A percentile compares a stretch with the other conserved stretches of the same genome.
These are phyloP conservation scores for Aporrectodea caliginosa DNA, from an alignment of 1,140 invertebrate genomes.

Conservation along the genomic window DNA sequence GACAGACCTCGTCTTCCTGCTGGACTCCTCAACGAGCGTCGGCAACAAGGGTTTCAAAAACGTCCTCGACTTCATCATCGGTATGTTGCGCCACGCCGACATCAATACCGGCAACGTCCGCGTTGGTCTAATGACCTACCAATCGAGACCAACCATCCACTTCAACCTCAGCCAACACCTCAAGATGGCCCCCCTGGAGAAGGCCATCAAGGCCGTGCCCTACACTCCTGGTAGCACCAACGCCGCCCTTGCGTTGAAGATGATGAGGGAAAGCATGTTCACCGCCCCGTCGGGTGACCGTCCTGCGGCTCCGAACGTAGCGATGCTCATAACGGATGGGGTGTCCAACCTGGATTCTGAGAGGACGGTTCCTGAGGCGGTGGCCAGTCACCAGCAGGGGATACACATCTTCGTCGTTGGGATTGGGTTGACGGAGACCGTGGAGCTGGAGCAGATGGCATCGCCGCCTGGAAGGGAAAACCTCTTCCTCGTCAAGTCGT, in stretches of 20 bases:
- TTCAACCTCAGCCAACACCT: conserved; percentile 21
- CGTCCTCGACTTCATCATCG: conserved; percentile 16
- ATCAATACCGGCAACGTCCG: conserved; percentile 21
- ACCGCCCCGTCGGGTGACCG: conserved; percentile 16
- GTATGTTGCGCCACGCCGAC: conserved; percentile 12
- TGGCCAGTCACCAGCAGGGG: not conserved
- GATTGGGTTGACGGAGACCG: not conserved
- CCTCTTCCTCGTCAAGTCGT: conserved; percentile 19
- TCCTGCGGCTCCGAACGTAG: conserved; percentile 25
- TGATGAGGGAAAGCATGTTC: conserved; percentile 21
- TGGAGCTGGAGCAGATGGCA: conserved; percentile 21
- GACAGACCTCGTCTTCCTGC: conserved; percentile 6
- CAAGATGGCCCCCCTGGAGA: conserved; percentile 8
- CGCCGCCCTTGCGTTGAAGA: conserved; percentile 18
- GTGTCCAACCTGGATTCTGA: conserved; percentile 27
- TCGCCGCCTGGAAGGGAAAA: conserved; percentile 10
- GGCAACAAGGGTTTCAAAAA: not conserved
- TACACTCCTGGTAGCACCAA: conserved; percentile 17
- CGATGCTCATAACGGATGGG: conserved; percentile 24
- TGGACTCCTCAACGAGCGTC: not conserved
- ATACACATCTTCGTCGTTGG: conserved; percentile 27
- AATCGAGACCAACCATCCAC: not conserved
- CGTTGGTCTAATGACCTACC: conserved; percentile 21
- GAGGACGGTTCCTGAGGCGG: conserved; percentile 20
- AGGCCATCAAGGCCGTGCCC: not conserved